Conservation (phyloP, 2,113 vertebrate genomes). For the Balaeniceps rex region DNA sequence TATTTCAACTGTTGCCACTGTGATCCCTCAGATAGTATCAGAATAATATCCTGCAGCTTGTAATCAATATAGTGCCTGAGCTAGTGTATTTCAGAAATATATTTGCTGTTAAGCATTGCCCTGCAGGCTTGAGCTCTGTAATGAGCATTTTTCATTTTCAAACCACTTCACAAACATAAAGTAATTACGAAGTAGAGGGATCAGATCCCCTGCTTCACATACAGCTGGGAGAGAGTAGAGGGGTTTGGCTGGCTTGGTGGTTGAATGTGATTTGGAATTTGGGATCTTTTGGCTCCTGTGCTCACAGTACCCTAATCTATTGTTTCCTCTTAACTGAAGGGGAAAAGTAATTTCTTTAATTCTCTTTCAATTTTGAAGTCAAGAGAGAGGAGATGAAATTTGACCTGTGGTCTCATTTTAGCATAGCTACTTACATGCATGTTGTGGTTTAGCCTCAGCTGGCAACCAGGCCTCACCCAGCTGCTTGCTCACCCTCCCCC, state of each 20-base stretch:
- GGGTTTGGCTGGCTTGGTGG: background rate
- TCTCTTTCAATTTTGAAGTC: background rate
- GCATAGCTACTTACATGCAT: background rate
- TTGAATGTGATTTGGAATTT: conserved; percentile 21
- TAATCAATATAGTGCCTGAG: conserved; percentile 21
- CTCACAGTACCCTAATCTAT: background rate
- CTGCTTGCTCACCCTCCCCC: too few species aligned
- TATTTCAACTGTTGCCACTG: conserved; percentile 9
- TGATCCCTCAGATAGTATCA: conserved; percentile 17
- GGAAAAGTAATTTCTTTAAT: background rate
- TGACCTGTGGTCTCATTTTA: background rate
- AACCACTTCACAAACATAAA: conserved; percentile 41
- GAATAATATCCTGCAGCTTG: conserved; percentile 23
- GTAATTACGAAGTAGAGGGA: conserved; percentile 35
- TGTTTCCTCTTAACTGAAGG: background rate
- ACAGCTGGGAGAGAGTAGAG: conserved; percentile 2
- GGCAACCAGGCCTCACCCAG: too few species aligned
- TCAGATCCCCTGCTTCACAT: conserved; percentile 9
- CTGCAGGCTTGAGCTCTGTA: conserved; percentile 56
- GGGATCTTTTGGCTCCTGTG: conserved; percentile 13
- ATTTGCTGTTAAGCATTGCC: conserved; percentile 45
- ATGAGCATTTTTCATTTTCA: conserved; percentile 54
- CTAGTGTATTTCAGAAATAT: background rate
- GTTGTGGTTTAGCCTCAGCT: too few species aligned
- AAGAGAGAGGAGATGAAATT: background rate